phyloP scores from a whole-genome alignment of 2,113 vertebrate species.

The Eptesicus fuscus region DNA sequence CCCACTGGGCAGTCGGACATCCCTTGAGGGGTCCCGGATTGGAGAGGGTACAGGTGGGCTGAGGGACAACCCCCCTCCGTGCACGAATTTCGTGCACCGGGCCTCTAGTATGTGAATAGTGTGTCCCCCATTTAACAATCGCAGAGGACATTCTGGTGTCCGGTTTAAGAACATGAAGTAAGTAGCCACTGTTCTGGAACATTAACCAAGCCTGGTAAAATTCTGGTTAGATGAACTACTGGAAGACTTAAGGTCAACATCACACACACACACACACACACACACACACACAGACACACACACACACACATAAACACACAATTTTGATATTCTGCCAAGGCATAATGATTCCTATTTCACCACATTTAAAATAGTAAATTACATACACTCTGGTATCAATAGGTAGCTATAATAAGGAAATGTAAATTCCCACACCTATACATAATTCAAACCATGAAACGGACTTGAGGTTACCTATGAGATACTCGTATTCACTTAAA shows the following conservation, averaged over 20 bases:
- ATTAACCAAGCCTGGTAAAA: neutral
- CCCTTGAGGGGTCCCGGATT: no score
- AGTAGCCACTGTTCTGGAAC: neutral
- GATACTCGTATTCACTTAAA: neutral
- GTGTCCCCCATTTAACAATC: neutral
- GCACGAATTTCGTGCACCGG: no score
- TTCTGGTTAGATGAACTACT: neutral
- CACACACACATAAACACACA: neutral
- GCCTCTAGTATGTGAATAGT: neutral
- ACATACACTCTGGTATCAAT: neutral
- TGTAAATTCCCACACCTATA: neutral
- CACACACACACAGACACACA: neutral
- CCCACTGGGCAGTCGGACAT: no score
- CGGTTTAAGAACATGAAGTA: neutral
- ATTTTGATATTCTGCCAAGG: neutral
- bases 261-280: neutral
- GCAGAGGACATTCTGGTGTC: neutral
- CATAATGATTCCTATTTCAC: neutral
- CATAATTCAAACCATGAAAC: constrained; percentile 17
- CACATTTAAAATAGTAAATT: neutral
- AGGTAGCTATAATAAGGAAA: neutral
- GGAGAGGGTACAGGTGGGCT: no score
- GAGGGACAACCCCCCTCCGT: no score
- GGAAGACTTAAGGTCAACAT: neutral
- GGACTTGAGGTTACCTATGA: neutral